Base-by-base conservation (phyloP, 23 tunicate genomes). In the Trididemnum clinides region DNA sequence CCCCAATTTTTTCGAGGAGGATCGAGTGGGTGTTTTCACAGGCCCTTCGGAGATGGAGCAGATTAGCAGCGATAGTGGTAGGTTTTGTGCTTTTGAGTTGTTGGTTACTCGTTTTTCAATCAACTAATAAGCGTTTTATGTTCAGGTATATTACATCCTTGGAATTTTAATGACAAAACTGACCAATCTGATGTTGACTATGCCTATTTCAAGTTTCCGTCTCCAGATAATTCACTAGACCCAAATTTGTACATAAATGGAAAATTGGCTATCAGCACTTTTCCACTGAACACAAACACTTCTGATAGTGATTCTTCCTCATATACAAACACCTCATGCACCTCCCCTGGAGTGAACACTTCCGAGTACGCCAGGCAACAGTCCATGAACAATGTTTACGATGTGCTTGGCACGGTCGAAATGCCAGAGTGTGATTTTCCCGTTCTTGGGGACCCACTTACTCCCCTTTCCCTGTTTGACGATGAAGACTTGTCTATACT, bases 361-460 rank as follows among this genome's bases (percentile, higher is more conserved):
- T n/a, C n/a, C n/a, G n/a, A n/a, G 15, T 59, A 59, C 28, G 88
- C 54, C 22, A 32, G 90, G 27, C 90, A 87, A 64, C 32, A 83
- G 2, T 87, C 90, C 4, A 32, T 78, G n/a, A 87, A 64, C 51
- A 36, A 78, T 22, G 90, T 70, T n/a, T 29, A 78, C 36, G 90
- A 87, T 28, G 90, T 87, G 7, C 15, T 44, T 10, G 15, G 15
- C 54, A 44, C 12, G 12, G 15, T 10, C 15, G 10, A 10, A 10
- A 15, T 44, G 54, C 12, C 54, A 10, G 12, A 10, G 15, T 15
- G n/a, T 2, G 31, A 66, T 23, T 3, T 31, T 15, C 36, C 7
- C 31, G 37, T 10, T 28, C 37, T 6, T 66, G 37, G 2, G 6
- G 69, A 66, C 36, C 87, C 87, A 25, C 83, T 50, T 1, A 85